phyloP scores from a whole-genome alignment of 1,140 invertebrate genomes.

The Periplaneta americana region DNA sequence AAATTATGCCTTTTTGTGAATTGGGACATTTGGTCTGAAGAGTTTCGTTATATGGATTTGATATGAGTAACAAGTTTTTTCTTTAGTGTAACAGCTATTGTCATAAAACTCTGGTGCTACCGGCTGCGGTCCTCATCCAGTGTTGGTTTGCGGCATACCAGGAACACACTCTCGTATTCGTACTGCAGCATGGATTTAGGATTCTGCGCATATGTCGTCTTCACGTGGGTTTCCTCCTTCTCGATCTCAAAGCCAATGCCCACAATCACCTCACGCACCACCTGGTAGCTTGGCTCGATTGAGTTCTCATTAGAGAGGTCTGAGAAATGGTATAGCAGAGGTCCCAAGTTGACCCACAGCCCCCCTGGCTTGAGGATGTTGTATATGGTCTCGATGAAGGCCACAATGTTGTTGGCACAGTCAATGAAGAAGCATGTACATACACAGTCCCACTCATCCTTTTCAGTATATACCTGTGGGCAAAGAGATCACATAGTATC shows the following conservation, averaged over 20 bases:
- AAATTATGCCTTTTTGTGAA: too few relatives aligned
- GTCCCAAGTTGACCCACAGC: constrained; percentile 87
- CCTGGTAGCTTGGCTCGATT: constrained; percentile 90
- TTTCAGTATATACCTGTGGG: constrained; percentile 72
- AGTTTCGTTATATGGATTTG: too few relatives aligned
- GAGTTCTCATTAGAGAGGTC: constrained; percentile 85
- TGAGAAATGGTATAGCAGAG: constrained; percentile 91
- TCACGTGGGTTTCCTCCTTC: constrained; percentile 69
- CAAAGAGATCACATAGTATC: too few relatives aligned
- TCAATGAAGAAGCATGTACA: constrained; percentile 98
- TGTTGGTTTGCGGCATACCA: constrained; percentile 73
- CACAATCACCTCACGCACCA: constrained; percentile 73
- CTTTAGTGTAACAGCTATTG: too few relatives aligned
- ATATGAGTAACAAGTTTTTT: too few relatives aligned
- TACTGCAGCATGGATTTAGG: constrained; percentile 89
- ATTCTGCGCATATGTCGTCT: constrained; percentile 89
- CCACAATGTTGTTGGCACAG: constrained; percentile 93
- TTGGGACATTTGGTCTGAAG: too few relatives aligned
- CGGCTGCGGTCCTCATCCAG: neutral
- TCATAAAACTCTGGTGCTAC: too few relatives aligned
- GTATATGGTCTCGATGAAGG: constrained; percentile 92
- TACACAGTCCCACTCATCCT: constrained; percentile 84
- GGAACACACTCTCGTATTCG: constrained; percentile 85
- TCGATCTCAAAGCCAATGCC: constrained; percentile 83
- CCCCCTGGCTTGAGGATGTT: constrained; percentile 85